Evolutionary conservation across 2,888 invertebrate species (phyloP).

Genomic region (Cerastis leucographa): DNA sequence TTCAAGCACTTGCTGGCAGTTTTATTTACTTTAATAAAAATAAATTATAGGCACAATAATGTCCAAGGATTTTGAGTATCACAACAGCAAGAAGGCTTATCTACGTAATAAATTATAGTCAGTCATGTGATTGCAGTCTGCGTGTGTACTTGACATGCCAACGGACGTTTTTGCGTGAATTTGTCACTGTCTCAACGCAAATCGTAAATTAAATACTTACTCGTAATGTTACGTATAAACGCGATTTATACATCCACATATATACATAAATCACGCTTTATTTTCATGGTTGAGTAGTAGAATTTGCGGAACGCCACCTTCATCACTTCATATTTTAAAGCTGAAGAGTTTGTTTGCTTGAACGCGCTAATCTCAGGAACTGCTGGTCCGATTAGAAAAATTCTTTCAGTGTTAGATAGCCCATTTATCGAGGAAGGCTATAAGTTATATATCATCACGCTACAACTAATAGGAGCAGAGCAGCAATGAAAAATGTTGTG

Average conservation of each 20-base stretch:
- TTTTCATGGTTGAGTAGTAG: not conserved
- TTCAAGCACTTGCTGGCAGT: not conserved
- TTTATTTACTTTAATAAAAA: not conserved
- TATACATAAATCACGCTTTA: not conserved
- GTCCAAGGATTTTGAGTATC: slow-evolving; percentile 16
- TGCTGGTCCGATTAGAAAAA: too few relatives aligned
- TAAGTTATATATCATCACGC: too few relatives aligned
- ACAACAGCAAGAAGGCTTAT: slow-evolving; percentile 5
- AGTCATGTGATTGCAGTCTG: slow-evolving; percentile 16
- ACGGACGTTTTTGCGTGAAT: slow-evolving; percentile 25
- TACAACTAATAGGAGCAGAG: too few relatives aligned
- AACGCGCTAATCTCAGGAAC: too few relatives aligned
- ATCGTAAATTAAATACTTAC: slow-evolving; percentile 27
- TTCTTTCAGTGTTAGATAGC: too few relatives aligned
- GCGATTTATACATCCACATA: not conserved
- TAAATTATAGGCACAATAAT: not conserved
- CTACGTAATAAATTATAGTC: slow-evolving; percentile 22
- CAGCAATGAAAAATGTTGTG: too few relatives aligned
- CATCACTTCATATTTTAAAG: too few relatives aligned
- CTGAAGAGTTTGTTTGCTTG: too few relatives aligned
- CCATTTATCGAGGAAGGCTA: too few relatives aligned
- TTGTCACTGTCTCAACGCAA: slow-evolving; percentile 18
- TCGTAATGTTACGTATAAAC: not conserved
- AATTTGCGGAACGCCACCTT: not conserved
- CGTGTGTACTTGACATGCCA: slow-evolving; percentile 14